These are phyloP conservation scores for Hyla sarda DNA, from an alignment of 2,113 vertebrate species.

Conservation along the genomic window DNA sequence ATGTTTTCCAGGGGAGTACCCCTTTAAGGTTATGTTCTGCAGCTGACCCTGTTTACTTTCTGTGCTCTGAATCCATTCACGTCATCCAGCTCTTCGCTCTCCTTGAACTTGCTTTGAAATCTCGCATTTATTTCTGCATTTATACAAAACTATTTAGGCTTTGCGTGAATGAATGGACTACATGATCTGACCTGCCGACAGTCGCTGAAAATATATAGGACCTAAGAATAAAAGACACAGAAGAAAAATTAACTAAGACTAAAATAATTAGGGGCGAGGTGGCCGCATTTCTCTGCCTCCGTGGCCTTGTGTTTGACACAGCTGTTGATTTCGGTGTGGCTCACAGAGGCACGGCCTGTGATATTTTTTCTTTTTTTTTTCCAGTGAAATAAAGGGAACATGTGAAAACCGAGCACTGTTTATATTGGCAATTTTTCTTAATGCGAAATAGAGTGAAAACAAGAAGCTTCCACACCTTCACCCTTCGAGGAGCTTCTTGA, in stretches of 20 bases:
- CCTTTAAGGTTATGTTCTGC: neutral
- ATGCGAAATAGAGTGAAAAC: neutral
- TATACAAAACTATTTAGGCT: conserved; percentile 14
- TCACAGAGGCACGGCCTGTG: neutral
- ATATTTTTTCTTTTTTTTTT: neutral
- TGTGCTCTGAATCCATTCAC: neutral
- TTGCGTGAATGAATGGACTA: conserved; percentile 13
- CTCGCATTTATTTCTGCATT: neutral
- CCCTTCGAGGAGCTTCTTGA: neutral
- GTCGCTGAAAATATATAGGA: conserved; percentile 4
- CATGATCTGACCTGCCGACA: conserved; percentile 17
- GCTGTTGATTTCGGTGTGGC: neutral
- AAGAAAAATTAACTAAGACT: neutral
- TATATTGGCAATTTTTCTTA: neutral
- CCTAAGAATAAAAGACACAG: neutral
- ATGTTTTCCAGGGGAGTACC: too few relatives aligned
- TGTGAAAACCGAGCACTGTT: neutral
- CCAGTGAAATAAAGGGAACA: neutral
- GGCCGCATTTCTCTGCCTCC: neutral
- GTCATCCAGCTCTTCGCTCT: neutral
- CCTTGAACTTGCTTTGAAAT: conserved; percentile 8
- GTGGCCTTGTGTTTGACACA: neutral
- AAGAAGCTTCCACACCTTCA: neutral
- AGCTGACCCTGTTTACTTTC: neutral
- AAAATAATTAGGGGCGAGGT: neutral